Evolutionary conservation across 2,113 vertebrate species (phyloP), one percentile per base, ranked within the genome.

Genomic region (Tringa solitaria): DNA sequence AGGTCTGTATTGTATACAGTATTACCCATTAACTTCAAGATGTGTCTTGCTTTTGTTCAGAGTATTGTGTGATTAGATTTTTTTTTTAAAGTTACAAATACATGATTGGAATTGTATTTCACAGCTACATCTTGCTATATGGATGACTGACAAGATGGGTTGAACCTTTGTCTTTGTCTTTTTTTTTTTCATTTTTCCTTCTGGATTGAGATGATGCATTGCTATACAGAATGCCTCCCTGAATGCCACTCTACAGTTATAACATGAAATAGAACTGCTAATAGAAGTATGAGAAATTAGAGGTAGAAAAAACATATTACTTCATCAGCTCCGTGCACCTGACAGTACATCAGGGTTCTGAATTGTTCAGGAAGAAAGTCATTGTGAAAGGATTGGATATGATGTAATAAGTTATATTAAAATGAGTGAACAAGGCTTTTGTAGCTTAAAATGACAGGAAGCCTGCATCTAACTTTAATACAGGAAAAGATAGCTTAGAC

Each of bases 211-310:
- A 61, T 60, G 90, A 75, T 93, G 82, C 87, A 41, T 90, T 94
- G 86, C 95, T 93, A 46, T 94, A 92, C 67, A 93, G 94, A 94
- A 89, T 93, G 87, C 89, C 33, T 81, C 32, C 39, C 41, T 85
- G 93, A 93, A 56, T 93, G 93, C 94, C 87, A 96, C 93, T 76
- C 83, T 93, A 26, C 94, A 95, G 94, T 93, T 97, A 90, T 92
- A 88, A 83, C 79, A 43, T 91, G 95, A 97, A 97, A 94, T 93
- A 95, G 95, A 97, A 94, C 75, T 96, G 83, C 65, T 93, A 96
- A 93, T 92, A 90, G 64, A 96, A 80, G 48, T 77, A 86, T 81
- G 56, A 93, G 72, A 96, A 96, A 96, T 96, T 90, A 96, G 82
- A 93, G 86, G 88, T 84, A 90, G 92, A 95, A 93, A 94, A 92